These are phyloP conservation scores for Pseudomyrmex sp. DNA, from an alignment of 1,140 invertebrate genomes.

Conservation along the genomic window DNA sequence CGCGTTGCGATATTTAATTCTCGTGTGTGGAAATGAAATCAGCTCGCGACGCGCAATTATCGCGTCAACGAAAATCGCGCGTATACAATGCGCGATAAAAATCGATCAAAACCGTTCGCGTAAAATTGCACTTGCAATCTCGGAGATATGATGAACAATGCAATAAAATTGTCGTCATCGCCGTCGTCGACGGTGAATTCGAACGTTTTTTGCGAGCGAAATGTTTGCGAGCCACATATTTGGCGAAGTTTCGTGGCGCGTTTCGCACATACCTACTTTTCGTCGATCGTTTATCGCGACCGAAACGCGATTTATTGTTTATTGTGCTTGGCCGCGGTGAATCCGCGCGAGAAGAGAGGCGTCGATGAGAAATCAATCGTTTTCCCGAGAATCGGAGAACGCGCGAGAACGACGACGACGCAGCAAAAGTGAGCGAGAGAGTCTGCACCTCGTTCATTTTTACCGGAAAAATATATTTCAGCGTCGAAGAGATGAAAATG, in stretches of 20 bases:
- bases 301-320: constrained; percentile 8
- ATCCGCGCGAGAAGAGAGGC: constrained; percentile 3
- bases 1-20: constrained; percentile 3
- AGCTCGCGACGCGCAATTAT: constrained; percentile 24
- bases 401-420: no score
- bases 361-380: constrained; percentile 28
- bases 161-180: no score
- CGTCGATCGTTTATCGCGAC: constrained; percentile 26
- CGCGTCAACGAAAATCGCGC: constrained; percentile 13
- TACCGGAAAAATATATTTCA: constrained; percentile 28
- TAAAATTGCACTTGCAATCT: not conserved
- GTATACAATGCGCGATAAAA: not conserved
- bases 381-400: not conserved
- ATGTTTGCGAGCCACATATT: constrained; percentile 10
- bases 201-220: constrained; percentile 1
- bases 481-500: constrained; percentile 12
- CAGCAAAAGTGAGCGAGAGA: not conserved
- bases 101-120: not conserved
- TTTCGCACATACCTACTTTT: not conserved
- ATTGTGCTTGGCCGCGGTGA: constrained; percentile 59
- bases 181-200: no score
- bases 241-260: not conserved
- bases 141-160: not conserved
- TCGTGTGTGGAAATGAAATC: constrained; percentile 11
- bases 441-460: not conserved